Base-by-base conservation (phyloP, 2,888 invertebrate species). In the Abscondita cerata region DNA sequence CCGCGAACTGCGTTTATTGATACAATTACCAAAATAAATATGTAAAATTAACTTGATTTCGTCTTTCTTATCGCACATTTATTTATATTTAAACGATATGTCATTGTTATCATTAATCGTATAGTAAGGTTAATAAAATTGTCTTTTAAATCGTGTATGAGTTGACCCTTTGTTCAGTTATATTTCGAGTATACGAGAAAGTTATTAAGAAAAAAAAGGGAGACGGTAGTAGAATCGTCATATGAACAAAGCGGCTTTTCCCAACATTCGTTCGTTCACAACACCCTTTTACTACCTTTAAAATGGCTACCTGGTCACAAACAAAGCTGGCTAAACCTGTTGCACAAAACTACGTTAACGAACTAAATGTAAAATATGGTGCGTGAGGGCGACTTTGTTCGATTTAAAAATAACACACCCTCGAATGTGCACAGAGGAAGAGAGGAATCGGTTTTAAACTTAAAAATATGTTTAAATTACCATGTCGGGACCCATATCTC, bases 401-500 rank as follows among this genome's bases (percentile, higher is more conserved):
- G 44, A 41, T 44, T 54, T 54, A 54, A 44, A 54, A 54, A 54
- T 54, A 54, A 50, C 50, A 50, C 53, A 54, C 53, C 53, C 53
- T 44, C 44, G 33, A 18, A 31, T 19, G 11, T 18, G 18, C 12
- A 12, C 6, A 38, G 15, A 25, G 4, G 2, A 25, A 25, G 6
- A 2, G 25, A 25, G 6, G 6, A 25, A 25, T 25, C 6, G 25
- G 25, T 25, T 6, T 2, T 25, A 6, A 25, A 25, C 34, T 46
- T 36, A 47, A 46, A 31, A 44, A 20, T 11, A 19, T 3, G 19
- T 60, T 53, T 59, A 18, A 76, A 70, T 86, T 83, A 90, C 90
- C 90, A 90, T 90, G 83, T 90, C 90, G 83, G 89, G 89, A 85
- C 89, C 90, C 87, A 89, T 88, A 84, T 89, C 88, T 86, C 87